Conservation (phyloP, 2,888 invertebrate species). For the Plebejus melissa region DNA sequence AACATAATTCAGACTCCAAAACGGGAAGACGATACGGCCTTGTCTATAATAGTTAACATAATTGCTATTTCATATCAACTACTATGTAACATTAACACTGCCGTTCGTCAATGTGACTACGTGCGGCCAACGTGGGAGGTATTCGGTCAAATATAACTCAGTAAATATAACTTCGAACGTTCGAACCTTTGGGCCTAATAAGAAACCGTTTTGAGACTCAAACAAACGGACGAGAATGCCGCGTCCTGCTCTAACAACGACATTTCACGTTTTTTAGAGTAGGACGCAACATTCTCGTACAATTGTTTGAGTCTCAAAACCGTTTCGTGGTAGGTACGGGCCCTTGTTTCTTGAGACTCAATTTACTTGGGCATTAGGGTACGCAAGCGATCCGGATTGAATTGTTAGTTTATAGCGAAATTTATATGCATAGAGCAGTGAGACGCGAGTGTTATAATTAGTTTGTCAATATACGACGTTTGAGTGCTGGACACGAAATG, state of each 20-base stretch:
- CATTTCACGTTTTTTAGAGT: no score
- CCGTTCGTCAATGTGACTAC: not conserved
- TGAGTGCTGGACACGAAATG: not conserved
- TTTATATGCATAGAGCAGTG: conserved; percentile 7
- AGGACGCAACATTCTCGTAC: no score
- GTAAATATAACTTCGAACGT: not conserved
- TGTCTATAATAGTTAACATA: not conserved
- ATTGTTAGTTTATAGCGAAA: conserved; percentile 8
- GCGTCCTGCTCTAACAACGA: no score
- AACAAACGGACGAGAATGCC: no score
- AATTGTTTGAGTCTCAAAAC: no score
- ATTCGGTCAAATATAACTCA: conserved; percentile 18
- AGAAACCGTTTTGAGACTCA: no score
- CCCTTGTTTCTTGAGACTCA: conserved; percentile 26
- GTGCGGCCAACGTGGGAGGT: not conserved
- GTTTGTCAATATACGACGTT: conserved; percentile 5
- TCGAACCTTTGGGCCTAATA: no score
- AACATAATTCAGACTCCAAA: not conserved
- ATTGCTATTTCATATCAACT: not conserved
- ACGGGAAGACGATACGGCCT: not conserved
- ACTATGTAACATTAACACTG: not conserved
- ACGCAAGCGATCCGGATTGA: conserved; percentile 11
- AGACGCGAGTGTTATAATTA: conserved; percentile 3
- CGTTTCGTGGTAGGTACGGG: no score
- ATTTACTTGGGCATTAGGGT: conserved; percentile 11